phyloP scores from a whole-genome alignment of 1,140 invertebrate genomes.

The Drosophila rhopaloa region DNA sequence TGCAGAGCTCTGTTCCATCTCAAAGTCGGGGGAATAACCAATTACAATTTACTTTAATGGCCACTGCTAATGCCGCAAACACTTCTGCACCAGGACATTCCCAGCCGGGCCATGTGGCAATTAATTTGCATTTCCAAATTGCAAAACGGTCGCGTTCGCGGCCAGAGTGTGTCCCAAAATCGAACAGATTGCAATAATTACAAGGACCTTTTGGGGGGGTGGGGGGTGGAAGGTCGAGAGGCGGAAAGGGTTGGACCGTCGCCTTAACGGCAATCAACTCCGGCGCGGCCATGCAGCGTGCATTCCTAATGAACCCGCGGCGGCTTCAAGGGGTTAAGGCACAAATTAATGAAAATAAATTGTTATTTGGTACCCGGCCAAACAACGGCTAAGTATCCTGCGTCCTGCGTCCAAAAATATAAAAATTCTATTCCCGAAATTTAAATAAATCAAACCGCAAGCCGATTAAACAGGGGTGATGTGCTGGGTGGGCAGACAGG shows the following conservation, averaged over 20 bases:
- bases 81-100: slow-evolving; percentile 54
- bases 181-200: slow-evolving; percentile 84
- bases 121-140: slow-evolving; percentile 84
- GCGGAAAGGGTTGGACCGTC: slow-evolving; percentile 50
- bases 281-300: slow-evolving; percentile 53
- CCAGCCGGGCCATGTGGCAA: slow-evolving; percentile 76
- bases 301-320: slow-evolving; percentile 72
- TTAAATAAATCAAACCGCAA: slow-evolving; percentile 81
- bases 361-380: slow-evolving; percentile 61
- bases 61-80: slow-evolving; percentile 66
- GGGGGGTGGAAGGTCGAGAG: not conserved
- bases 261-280: slow-evolving; percentile 48
- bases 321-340: slow-evolving; percentile 72
- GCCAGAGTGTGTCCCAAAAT: slow-evolving; percentile 66
- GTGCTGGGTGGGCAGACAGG: slow-evolving; percentile 22
- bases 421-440: slow-evolving; percentile 42
- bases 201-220: slow-evolving; percentile 19
- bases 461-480: slow-evolving; percentile 55
- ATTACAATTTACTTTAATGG: slow-evolving; percentile 81
- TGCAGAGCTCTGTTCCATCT: slow-evolving; percentile 26
- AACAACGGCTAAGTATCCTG: slow-evolving; percentile 40
- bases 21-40: slow-evolving; percentile 47
- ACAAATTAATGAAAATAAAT: slow-evolving; percentile 85
- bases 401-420: not conserved
- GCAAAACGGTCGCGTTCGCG: slow-evolving; percentile 53